A percentile compares a stretch with the other conserved stretches of the same genome.
Evolutionary conservation across 2,797 vertebrate species (phyloP).

Genomic region (Spinus pinus): DNA sequence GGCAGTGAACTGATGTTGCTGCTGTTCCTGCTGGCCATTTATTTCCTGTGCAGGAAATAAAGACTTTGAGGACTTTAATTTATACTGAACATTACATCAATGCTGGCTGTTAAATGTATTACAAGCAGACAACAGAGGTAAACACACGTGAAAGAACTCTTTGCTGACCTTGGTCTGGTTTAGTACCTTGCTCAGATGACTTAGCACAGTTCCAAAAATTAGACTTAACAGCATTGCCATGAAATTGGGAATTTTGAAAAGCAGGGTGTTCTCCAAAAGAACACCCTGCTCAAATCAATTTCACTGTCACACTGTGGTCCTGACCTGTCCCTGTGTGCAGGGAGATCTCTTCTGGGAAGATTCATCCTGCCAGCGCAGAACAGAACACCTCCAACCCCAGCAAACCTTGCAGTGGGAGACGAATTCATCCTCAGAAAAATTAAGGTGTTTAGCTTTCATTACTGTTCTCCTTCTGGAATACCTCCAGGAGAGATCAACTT

Average conservation of each 20-base stretch:
- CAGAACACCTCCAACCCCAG: not conserved
- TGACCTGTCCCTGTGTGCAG: not conserved
- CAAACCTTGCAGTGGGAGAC: not conserved
- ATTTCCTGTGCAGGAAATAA: not conserved
- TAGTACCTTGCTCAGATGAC: not conserved
- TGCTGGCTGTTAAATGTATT: not conserved
- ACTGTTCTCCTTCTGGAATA: constrained; percentile 15
- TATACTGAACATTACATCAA: not conserved
- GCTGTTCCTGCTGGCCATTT: not conserved
- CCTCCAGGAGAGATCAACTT: constrained; percentile 28
- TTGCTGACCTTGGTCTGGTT: not conserved
- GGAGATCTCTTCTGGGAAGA: not conserved
- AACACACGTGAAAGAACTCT: not conserved
- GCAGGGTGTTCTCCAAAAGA: not conserved
- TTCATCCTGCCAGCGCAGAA: not conserved
- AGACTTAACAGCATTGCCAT: not conserved
- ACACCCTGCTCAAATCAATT: not conserved
- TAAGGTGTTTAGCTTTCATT: constrained; percentile 25
- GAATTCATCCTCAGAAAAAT: constrained; percentile 17
- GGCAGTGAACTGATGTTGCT: not conserved
- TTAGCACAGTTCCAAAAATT: not conserved
- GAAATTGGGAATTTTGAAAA: not conserved
- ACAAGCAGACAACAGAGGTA: not conserved
- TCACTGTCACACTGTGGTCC: not conserved
- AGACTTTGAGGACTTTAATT: not conserved